A percentile compares a stretch with the other conserved stretches of the same genome.
Conservation (phyloP, 2,113 vertebrate species). For the Epinephelus lanceolatus region DNA sequence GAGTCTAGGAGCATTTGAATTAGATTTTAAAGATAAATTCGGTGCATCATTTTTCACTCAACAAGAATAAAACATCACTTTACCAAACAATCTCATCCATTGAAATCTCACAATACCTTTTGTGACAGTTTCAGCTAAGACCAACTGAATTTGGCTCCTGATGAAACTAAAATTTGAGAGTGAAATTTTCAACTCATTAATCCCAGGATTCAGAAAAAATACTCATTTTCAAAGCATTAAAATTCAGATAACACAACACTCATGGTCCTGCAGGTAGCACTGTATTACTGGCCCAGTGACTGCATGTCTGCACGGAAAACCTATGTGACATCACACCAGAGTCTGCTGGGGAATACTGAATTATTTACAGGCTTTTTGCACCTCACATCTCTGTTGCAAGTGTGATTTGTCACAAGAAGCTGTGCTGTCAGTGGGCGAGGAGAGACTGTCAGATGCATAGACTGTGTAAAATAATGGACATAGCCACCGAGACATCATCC, state of each 20-base stretch:
- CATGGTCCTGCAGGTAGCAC: background rate
- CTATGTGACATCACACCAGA: background rate
- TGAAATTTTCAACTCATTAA: background rate
- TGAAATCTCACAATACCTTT: background rate
- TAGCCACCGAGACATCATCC: too few species aligned
- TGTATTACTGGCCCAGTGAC: background rate
- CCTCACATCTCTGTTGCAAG: background rate
- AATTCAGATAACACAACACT: background rate
- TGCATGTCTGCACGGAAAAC: background rate
- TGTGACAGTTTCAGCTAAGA: background rate
- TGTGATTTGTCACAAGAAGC: background rate
- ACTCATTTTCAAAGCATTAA: background rate
- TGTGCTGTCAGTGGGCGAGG: background rate
- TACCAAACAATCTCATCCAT: background rate
- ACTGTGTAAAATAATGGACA: too few species aligned
- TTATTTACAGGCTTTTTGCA: background rate
- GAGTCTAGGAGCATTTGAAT: background rate
- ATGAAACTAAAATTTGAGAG: background rate
- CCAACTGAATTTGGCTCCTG: background rate
- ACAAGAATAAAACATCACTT: background rate
- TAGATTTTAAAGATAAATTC: background rate
- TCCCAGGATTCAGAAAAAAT: background rate
- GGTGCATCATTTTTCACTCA: background rate
- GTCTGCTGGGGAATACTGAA: background rate
- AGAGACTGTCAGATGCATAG: background rate